Evolutionary conservation across 2,113 vertebrate species (phyloP).

Genomic region (Catharus minimus): DNA sequence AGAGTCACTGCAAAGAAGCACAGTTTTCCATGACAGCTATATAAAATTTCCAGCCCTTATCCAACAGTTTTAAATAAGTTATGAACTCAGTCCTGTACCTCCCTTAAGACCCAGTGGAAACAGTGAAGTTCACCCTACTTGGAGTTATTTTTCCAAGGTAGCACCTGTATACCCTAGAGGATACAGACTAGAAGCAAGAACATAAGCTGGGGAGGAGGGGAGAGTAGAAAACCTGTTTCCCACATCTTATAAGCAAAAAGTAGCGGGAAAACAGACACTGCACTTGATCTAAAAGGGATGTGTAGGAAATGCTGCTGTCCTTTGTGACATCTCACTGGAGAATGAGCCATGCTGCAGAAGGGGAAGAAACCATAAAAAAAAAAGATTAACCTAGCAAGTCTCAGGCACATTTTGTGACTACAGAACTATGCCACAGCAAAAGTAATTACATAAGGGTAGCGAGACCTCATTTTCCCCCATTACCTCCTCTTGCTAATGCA

Average conservation of each 20-base stretch:
- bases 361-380: neutral
- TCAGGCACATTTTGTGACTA: neutral
- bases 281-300: neutral
- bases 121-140: neutral
- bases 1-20: neutral
- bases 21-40: neutral
- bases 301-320: neutral
- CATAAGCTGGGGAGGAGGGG: neutral
- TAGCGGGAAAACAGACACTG: neutral
- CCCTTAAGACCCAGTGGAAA: neutral
- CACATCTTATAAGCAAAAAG: neutral
- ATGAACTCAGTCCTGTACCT: neutral
- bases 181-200: neutral
- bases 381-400: neutral
- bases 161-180: neutral
- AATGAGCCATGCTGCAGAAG: neutral
- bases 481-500: slow-evolving; percentile 3
- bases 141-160: neutral
- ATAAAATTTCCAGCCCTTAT: neutral
- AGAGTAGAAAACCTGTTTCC: neutral
- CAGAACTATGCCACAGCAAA: slow-evolving; percentile 13
- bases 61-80: slow-evolving; percentile 17
- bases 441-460: slow-evolving; percentile 3
- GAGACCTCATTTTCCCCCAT: neutral
- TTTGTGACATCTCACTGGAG: neutral